These are phyloP conservation scores for Pygathrix nemaeus DNA, from an alignment of 2,113 vertebrate genomes.

Conservation along the genomic window DNA sequence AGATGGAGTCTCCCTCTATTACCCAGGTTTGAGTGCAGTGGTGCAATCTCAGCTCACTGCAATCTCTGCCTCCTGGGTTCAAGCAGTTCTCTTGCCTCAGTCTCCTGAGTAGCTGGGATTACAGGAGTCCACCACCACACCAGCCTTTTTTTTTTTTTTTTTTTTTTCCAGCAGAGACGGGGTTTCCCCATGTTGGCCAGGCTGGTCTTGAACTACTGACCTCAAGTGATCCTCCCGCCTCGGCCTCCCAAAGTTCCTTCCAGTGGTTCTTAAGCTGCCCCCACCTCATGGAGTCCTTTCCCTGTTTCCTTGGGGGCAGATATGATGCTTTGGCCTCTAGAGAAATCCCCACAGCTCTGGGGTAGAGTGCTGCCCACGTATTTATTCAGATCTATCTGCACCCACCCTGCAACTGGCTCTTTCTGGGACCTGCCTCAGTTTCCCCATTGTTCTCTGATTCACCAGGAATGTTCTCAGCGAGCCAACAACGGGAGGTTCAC, in stretches of 20 bases:
- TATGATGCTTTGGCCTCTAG: not conserved
- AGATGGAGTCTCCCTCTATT: not conserved
- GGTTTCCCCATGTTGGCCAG: not conserved
- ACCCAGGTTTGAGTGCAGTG: not conserved
- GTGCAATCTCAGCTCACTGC: too few relatives aligned
- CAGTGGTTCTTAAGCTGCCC: not conserved
- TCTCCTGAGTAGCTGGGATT: too few relatives aligned
- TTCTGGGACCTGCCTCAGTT: not conserved
- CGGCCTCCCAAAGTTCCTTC: not conserved
- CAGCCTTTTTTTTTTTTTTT: not conserved
- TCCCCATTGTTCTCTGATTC: not conserved
- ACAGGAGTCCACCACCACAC: too few relatives aligned
- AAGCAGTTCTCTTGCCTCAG: too few relatives aligned
- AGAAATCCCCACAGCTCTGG: not conserved
- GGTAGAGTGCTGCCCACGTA: not conserved
- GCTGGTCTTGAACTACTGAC: not conserved
- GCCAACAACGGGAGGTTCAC: slow-evolving; percentile 94
- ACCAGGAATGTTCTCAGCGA: slow-evolving; percentile 93
- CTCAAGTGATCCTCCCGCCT: too few relatives aligned
- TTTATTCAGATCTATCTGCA: not conserved
- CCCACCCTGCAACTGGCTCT: not conserved
- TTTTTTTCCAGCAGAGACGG: not conserved
- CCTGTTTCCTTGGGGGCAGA: not conserved
- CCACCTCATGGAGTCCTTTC: not conserved
- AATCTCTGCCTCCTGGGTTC: too few relatives aligned